phyloP scores from a whole-genome alignment of 2,113 vertebrate species.

The Perccottus glenii region DNA sequence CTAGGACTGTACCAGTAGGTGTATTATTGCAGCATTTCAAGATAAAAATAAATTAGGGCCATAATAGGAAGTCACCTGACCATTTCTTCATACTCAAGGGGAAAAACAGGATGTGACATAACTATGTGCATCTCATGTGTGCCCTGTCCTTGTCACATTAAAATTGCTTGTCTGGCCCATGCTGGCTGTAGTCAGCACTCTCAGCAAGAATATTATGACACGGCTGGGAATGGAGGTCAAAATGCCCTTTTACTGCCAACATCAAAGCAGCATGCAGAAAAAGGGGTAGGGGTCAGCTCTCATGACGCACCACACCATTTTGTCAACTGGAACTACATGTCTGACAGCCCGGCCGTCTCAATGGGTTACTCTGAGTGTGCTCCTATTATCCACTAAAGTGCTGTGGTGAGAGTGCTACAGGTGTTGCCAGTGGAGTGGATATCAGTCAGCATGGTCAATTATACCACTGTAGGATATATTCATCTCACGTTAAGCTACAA shows the following conservation, averaged over 20 bases:
- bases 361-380: conserved; percentile 29
- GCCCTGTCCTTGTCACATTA: conserved; percentile 25
- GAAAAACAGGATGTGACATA: conserved; percentile 10
- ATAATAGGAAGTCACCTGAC: conserved; percentile 18
- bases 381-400: conserved; percentile 26
- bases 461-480: conserved; percentile 25
- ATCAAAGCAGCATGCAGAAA: conserved; percentile 21
- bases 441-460: conserved; percentile 4
- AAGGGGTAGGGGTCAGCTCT: conserved; percentile 40
- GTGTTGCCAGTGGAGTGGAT: conserved; percentile 27
- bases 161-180: conserved; percentile 35
- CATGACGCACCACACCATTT: conserved; percentile 39
- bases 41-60: neutral
- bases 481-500: conserved; percentile 26
- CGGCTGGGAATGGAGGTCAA: conserved; percentile 53
- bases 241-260: conserved; percentile 44
- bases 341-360: conserved; percentile 27
- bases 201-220: conserved; percentile 15
- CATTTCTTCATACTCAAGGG: conserved; percentile 6
- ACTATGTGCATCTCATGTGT: neutral
- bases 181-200: conserved; percentile 36
- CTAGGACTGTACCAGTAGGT: no score
- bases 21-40: no score
- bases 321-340: conserved; percentile 30
- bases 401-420: conserved; percentile 12